phyloP scores from a whole-genome alignment of 2,797 vertebrate species.

The Melanotaenia maccullochi region DNA sequence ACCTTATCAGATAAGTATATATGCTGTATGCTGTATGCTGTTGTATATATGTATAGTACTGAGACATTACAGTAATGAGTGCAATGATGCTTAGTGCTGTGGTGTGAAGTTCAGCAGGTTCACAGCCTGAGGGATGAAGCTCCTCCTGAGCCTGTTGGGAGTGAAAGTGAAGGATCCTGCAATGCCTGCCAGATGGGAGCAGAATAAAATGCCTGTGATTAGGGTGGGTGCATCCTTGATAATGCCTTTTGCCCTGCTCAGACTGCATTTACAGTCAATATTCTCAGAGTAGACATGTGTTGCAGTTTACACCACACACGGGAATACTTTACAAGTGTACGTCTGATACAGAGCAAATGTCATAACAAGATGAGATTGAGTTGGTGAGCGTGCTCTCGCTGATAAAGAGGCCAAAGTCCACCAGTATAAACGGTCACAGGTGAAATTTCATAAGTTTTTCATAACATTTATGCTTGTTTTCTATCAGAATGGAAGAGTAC shows the following conservation, averaged over 20 bases:
- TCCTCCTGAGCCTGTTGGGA: not conserved
- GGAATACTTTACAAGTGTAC: constrained; percentile 4
- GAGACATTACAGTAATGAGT: constrained; percentile 7
- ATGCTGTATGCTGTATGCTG: not conserved
- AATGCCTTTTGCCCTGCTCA: constrained; percentile 3
- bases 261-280: constrained; percentile 3
- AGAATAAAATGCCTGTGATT: not conserved
- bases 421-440: not conserved
- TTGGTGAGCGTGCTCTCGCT: not conserved
- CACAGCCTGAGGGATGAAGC: constrained; percentile 12
- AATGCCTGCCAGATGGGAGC: constrained; percentile 11
- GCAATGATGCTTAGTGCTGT: not conserved
- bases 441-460: not conserved
- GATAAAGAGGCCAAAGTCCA: not conserved
- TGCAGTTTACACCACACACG: not conserved
- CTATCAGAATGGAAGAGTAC: not conserved
- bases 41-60: too few relatives aligned
- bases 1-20: not conserved
- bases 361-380: not conserved
- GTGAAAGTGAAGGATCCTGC: constrained; percentile 1
- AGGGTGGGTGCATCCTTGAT: constrained; percentile 2
- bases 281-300: constrained; percentile 17
- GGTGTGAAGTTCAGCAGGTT: constrained; percentile 13
- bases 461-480: not conserved
- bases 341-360: constrained; percentile 6